phyloP scores from a whole-genome alignment of 2,113 vertebrate genomes.

The Heterotilapia buettikoferi region DNA sequence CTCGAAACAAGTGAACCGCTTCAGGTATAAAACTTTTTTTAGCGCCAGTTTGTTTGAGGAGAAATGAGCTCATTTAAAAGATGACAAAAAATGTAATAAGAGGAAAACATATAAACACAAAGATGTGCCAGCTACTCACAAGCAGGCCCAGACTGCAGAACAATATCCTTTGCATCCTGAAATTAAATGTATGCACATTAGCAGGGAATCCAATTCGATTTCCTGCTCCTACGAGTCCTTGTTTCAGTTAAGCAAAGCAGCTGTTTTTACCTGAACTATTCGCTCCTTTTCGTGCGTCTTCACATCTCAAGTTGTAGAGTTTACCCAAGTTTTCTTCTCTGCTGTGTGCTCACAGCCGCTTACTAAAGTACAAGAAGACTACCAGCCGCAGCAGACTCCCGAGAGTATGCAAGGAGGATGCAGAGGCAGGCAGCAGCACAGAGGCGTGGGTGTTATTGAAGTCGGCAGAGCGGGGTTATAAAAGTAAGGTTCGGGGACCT shows the following conservation, averaged over 20 bases:
- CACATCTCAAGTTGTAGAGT: slow-evolving; percentile 17
- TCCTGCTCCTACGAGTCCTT: neutral
- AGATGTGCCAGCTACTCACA: slow-evolving; percentile 47
- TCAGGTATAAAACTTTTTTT: neutral
- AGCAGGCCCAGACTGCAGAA: slow-evolving; percentile 31
- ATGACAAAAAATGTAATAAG: neutral
- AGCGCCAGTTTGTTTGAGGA: neutral
- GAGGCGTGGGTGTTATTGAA: slow-evolving; percentile 29
- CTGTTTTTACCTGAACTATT: slow-evolving; percentile 25
- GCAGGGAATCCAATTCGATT: neutral
- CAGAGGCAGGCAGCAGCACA: neutral
- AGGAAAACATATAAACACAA: neutral
- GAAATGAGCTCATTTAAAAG: neutral
- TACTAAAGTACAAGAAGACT: neutral
- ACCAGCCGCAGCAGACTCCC: neutral
- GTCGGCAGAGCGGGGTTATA: neutral
- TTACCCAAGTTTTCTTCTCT: neutral
- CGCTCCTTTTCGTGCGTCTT: slow-evolving; percentile 8
- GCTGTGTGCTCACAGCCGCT: neutral
- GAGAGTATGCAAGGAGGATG: slow-evolving; percentile 14
- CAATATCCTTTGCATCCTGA: slow-evolving; percentile 63
- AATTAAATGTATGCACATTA: neutral
- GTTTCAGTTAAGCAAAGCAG: neutral
- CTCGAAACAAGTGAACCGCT: neutral
- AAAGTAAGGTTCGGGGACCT: slow-evolving; percentile 12